Conservation (phyloP, 2,113 vertebrate genomes). For the Todiramphus saurophagus region DNA sequence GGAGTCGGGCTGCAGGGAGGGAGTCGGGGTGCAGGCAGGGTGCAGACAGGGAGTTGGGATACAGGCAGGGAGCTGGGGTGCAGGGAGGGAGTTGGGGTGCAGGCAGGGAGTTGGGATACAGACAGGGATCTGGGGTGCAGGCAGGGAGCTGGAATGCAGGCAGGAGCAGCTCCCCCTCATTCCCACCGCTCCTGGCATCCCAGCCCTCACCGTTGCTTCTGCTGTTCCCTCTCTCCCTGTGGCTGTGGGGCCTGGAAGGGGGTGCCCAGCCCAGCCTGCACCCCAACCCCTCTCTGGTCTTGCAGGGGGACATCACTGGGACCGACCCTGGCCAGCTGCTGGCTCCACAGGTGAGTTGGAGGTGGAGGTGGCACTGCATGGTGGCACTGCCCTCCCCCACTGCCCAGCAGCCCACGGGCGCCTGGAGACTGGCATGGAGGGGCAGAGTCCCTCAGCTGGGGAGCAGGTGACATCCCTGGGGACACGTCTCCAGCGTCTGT, state of each 20-base stretch:
- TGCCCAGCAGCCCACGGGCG: rapidly evolving
- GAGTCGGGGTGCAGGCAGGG: too few species aligned
- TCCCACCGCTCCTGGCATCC: background rate
- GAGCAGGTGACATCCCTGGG: background rate
- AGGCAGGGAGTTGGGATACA: background rate
- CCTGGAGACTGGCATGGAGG: background rate
- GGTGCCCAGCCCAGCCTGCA: background rate
- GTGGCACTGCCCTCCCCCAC: background rate
- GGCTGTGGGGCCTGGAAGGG: rapidly evolving
- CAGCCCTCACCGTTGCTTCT: rapidly evolving
- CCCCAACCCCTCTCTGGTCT: background rate
- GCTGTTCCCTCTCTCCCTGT: rapidly evolving
- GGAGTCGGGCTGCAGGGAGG: background rate
- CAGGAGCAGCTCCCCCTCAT: background rate
- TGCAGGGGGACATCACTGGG: background rate
- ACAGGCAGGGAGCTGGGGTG: too few species aligned
- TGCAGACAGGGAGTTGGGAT: background rate
- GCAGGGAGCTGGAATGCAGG: background rate
- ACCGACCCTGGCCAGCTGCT: rapidly evolving
- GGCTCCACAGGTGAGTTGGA: background rate
- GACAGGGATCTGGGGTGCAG: background rate
- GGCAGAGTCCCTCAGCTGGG: background rate
- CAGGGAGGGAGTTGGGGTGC: background rate
- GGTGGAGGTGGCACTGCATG: rapidly evolving
- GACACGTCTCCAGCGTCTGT: rapidly evolving